Evolutionary conservation across 2,888 invertebrate genomes (phyloP).

Genomic region (Beris morrisii): DNA sequence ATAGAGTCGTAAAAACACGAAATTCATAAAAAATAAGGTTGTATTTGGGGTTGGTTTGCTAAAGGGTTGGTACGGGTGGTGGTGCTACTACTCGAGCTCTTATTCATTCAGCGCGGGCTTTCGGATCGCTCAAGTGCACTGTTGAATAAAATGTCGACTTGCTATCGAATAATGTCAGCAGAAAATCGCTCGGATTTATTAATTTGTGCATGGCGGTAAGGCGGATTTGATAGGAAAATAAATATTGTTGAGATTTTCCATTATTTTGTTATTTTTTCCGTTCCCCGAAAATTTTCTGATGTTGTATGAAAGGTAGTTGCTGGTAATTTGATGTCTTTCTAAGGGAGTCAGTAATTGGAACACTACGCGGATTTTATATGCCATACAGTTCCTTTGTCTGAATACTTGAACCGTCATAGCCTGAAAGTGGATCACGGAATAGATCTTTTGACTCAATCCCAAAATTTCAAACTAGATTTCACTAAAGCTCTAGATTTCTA

Average conservation of each 20-base stretch:
- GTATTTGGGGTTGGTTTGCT: background rate
- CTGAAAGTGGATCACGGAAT: too few species aligned
- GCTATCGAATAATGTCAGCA: slow-evolving; percentile 42
- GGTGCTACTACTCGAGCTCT: too few species aligned
- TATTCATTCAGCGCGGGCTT: slow-evolving; percentile 7
- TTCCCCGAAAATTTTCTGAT: too few species aligned
- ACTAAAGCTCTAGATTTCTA: too few species aligned
- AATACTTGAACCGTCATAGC: too few species aligned
- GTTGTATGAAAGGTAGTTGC: too few species aligned
- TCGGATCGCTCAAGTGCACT: slow-evolving; percentile 41
- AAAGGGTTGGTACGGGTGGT: slow-evolving; percentile 9
- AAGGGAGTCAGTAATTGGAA: too few species aligned
- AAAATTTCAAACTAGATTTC: too few species aligned
- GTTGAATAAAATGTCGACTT: slow-evolving; percentile 41
- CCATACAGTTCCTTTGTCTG: too few species aligned
- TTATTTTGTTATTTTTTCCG: background rate
- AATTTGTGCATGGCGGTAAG: slow-evolving; percentile 44
- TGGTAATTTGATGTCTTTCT: too few species aligned
- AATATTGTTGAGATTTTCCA: background rate
- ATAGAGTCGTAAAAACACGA: background rate
- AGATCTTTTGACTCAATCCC: too few species aligned
- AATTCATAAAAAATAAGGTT: background rate
- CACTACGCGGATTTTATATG: too few species aligned
- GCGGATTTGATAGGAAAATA: background rate
- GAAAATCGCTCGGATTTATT: slow-evolving; percentile 44